A percentile compares a stretch with the other conserved stretches of the same genome.
Conservation (phyloP, 1,140 invertebrate species). For the Meloidogyne chitwoodi region DNA sequence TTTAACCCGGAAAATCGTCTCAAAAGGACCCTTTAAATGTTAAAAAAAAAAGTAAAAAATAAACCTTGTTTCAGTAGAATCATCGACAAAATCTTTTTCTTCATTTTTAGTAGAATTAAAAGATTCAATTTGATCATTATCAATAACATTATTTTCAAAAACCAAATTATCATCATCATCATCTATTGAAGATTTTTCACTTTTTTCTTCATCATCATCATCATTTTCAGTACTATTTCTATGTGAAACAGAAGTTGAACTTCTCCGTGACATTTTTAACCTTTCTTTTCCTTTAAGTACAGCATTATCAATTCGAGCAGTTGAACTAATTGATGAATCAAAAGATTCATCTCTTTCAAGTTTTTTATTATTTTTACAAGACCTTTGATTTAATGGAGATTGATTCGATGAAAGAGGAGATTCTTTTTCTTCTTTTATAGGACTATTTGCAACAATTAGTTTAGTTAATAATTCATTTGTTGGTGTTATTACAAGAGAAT, state of each 20-base stretch:
- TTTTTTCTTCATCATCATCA: too few species aligned
- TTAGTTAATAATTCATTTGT: background rate
- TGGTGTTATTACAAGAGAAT: background rate
- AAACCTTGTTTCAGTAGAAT: background rate
- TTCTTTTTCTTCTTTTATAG: slow-evolving; percentile 16
- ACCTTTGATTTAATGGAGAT: background rate
- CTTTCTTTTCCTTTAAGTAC: slow-evolving; percentile 31
- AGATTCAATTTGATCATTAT: background rate
- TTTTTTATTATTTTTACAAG: too few species aligned
- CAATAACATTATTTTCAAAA: background rate
- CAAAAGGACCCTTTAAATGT: too few species aligned
- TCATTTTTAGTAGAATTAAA: background rate
- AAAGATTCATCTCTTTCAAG: slow-evolving; percentile 5
- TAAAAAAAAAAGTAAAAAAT: too few species aligned
- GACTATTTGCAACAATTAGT: background rate
- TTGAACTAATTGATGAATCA: slow-evolving; percentile 25
- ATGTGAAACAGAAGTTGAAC: slow-evolving; percentile 13
- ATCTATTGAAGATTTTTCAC: background rate
- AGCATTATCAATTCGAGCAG: slow-evolving; percentile 28
- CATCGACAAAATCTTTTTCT: slow-evolving; percentile 7
- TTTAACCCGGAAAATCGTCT: too few species aligned
- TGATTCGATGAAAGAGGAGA: background rate
- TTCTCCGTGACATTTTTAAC: slow-evolving; percentile 14
- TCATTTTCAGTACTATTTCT: slow-evolving; percentile 10
- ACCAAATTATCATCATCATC: too few species aligned